Percentiles rank a stretch among this genome's conserved stretches.
phyloP scores from a whole-genome alignment of 2,113 vertebrate species.

The Ammodytes marinus region DNA sequence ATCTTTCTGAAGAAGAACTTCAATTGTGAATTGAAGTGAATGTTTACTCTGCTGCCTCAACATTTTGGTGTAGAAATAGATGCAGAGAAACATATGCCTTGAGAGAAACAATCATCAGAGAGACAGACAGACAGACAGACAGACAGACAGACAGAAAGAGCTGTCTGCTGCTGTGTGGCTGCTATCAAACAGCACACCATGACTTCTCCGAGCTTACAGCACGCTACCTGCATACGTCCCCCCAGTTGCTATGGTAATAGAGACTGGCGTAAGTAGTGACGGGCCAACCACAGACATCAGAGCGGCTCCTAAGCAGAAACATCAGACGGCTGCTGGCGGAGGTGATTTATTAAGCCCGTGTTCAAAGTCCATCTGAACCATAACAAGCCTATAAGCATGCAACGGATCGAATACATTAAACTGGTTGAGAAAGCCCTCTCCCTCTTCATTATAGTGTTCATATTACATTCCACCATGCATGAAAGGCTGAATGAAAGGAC shows the following conservation, averaged over 20 bases:
- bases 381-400: conserved; percentile 78
- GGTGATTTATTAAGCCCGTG: conserved; percentile 81
- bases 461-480: conserved; percentile 71
- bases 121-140: conserved; percentile 33
- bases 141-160: conserved; percentile 32
- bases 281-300: conserved; percentile 79
- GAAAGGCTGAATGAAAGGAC: conserved; percentile 59
- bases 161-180: conserved; percentile 60
- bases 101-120: conserved; percentile 29
- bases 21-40: conserved; percentile 17
- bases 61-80: conserved; percentile 40
- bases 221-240: conserved; percentile 79
- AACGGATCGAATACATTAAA: conserved; percentile 77
- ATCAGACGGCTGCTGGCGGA: conserved; percentile 73
- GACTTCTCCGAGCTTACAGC: conserved; percentile 74
- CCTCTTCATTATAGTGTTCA: conserved; percentile 73
- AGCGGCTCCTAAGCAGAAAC: conserved; percentile 77
- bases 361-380: conserved; percentile 79
- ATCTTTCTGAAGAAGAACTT: conserved; percentile 12
- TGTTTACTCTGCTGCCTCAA: conserved; percentile 28
- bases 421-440: conserved; percentile 60
- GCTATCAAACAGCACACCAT: conserved; percentile 78
- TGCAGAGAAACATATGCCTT: background rate
- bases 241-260: conserved; percentile 85
- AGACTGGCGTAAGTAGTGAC: conserved; percentile 74